Evolutionary conservation across 1,140 invertebrate species (phyloP).

Genomic region (Lepidurus packardi): DNA sequence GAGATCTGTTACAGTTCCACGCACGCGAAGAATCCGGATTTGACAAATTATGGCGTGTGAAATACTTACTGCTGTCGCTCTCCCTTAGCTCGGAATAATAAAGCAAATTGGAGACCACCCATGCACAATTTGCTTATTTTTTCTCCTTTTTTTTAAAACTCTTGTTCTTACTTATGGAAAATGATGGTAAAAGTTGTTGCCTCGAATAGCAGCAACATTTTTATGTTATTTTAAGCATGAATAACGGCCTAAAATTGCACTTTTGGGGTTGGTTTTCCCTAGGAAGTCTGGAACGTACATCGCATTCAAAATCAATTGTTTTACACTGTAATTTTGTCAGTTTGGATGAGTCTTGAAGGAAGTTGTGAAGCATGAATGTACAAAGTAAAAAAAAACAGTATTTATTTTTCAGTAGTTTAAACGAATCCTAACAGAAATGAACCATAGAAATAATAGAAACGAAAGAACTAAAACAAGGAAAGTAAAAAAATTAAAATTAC

Average conservation of each 20-base stretch:
- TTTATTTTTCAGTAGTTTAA: no score
- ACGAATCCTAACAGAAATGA: no score
- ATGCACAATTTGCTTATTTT: not conserved
- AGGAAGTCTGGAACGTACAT: not conserved
- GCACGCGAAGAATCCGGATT: slow-evolving; percentile 20
- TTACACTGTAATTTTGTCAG: no score
- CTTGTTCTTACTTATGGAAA: not conserved
- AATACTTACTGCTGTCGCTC: slow-evolving; percentile 14
- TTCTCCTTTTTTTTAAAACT: not conserved
- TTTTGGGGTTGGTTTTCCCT: not conserved
- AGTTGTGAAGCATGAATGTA: no score
- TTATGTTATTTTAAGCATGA: not conserved
- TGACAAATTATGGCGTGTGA: slow-evolving; percentile 18
- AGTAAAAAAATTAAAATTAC: no score
- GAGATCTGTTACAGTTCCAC: not conserved
- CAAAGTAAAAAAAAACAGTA: no score
- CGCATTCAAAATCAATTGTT: no score
- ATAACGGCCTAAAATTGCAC: not conserved
- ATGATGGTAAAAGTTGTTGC: not conserved
- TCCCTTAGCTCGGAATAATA: not conserved
- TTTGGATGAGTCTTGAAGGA: no score
- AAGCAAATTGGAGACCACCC: slow-evolving; percentile 5
- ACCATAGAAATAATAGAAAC: no score
- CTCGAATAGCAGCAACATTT: not conserved
- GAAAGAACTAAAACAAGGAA: no score